These are phyloP conservation scores for Zosterops hypoxanthus DNA, from an alignment of 2,113 vertebrate genomes.

Conservation along the genomic window DNA sequence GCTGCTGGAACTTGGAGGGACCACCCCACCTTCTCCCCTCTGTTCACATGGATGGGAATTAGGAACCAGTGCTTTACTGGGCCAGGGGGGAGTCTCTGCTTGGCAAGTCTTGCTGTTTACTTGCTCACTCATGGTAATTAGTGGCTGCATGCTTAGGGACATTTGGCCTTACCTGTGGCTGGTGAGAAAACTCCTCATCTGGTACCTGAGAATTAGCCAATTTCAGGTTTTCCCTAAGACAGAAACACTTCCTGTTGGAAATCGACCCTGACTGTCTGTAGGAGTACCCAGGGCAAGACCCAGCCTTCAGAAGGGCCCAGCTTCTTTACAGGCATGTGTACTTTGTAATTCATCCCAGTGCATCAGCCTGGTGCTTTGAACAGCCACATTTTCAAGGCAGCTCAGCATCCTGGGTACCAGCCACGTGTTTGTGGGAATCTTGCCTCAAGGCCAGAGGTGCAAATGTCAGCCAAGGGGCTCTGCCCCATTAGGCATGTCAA, in stretches of 20 bases:
- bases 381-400: neutral
- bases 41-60: neutral
- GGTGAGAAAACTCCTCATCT: conserved; percentile 50
- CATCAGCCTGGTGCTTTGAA: neutral
- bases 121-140: neutral
- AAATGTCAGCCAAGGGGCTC: neutral
- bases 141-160: neutral
- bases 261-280: neutral
- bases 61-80: neutral
- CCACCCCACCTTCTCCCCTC: neutral
- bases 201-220: conserved; percentile 39
- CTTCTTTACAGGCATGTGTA: neutral
- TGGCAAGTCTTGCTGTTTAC: conserved; percentile 13
- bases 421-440: neutral
- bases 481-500: neutral
- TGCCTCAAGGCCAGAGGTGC: neutral
- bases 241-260: neutral
- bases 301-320: neutral
- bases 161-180: conserved; percentile 53
- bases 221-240: conserved; percentile 16
- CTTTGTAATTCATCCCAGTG: neutral
- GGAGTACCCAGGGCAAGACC: neutral
- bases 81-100: neutral
- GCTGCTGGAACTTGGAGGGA: neutral
- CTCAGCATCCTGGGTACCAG: neutral